Percentiles rank a stretch among this genome's conserved stretches.
Conservation (phyloP, 2,113 vertebrate species). For the Esox niger region DNA sequence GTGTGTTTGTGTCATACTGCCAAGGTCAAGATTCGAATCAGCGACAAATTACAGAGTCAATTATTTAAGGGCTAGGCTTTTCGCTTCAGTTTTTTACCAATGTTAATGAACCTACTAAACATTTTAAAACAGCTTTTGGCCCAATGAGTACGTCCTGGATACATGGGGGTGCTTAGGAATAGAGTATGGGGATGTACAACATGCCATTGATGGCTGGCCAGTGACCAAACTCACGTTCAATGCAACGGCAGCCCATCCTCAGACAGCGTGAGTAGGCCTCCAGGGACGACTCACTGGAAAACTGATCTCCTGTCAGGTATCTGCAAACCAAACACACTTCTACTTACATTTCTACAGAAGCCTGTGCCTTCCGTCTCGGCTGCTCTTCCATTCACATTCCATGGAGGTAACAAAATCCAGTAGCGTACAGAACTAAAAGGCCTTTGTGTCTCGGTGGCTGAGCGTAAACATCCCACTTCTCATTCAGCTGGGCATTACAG, state of each 20-base stretch:
- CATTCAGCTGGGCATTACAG: conserved; percentile 35
- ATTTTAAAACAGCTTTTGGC: too few relatives aligned
- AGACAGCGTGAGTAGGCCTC: conserved; percentile 96
- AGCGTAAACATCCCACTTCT: conserved; percentile 29
- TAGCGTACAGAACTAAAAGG: conserved; percentile 8
- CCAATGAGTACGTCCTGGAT: too few relatives aligned
- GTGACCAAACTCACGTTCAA: conserved; percentile 85
- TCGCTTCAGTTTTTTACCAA: too few relatives aligned
- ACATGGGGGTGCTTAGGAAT: too few relatives aligned
- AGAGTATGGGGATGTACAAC: too few relatives aligned
- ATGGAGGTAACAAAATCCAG: too few relatives aligned
- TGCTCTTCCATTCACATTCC: not conserved
- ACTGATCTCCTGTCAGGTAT: conserved; percentile 97
- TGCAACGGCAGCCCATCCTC: conserved; percentile 97
- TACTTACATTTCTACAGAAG: conserved; percentile 15
- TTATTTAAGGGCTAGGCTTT: too few relatives aligned
- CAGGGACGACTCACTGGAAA: conserved; percentile 96
- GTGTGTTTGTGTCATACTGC: too few relatives aligned
- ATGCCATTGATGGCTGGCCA: too few relatives aligned
- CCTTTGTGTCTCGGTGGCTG: conserved; percentile 29
- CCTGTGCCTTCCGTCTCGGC: not conserved
- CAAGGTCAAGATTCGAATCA: too few relatives aligned
- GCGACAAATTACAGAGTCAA: too few relatives aligned
- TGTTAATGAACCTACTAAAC: too few relatives aligned
- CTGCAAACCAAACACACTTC: conserved; percentile 70